Evolutionary conservation across 2,797 vertebrate genomes (phyloP), one percentile per base, ranked within the genome.

Genomic region (Rhinophrynus dorsalis): DNA sequence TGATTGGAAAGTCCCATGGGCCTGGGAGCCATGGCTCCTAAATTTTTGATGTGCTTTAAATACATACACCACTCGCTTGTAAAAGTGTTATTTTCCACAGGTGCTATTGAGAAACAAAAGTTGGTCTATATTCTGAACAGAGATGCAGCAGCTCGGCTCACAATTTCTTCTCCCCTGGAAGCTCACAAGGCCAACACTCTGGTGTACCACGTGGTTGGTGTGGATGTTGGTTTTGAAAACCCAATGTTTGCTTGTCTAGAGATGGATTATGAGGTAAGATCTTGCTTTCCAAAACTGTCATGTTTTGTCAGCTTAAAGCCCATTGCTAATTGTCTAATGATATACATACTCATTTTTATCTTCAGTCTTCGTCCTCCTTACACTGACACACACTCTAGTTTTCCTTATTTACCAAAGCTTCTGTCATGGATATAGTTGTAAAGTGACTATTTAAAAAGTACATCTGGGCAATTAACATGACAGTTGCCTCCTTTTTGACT

Each of bases 181-280:
- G 97, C 96, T 8, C 97, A 99, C 74, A 99, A 99, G 84, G 97
- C 97, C 0, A 99, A 99, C 82, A 99, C 97, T 1, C 89, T 99
- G 76, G 97, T 99, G 5, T 99, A 99, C 82, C 97, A 99, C 0
- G 96, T 99, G 9, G 97, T 99, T 3, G 97, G 96, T 67, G 97
- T 99, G 0, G 97, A 99, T 13, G 97, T 98, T 1, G 97, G 97
- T 45, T 99, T 99, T 90, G 97, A 99, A 81, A 99, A 99, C 74
- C 97, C 97, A 0, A 99, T 99, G 97, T 99, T 99, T 83, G 97
- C 97, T 47, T 99, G 97, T 78, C 89, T 99, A 37, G 97, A 99
- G 85, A 99, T 99, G 97, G 97, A 99, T 82, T 99, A 99, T 61
- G 97, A 99, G 93, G 97, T 98, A 37, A 73, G 52, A 13, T 6